These are phyloP conservation scores for Florisuga fusca DNA, from an alignment of 2,797 vertebrate species.

Conservation along the genomic window DNA sequence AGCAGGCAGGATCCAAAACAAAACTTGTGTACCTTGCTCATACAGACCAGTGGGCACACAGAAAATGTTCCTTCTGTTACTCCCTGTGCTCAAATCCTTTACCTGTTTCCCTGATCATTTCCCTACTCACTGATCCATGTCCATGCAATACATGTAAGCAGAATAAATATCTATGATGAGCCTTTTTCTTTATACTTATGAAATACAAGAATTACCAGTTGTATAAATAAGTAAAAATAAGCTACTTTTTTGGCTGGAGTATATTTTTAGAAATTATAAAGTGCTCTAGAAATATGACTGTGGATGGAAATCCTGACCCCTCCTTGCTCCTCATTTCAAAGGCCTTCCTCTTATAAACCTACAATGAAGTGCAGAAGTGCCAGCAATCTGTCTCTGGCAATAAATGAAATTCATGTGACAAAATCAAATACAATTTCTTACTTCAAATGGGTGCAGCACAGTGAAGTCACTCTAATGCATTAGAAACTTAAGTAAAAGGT, in stretches of 20 bases:
- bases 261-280: background rate
- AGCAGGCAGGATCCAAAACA: background rate
- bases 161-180: background rate
- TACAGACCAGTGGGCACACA: background rate
- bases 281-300: background rate
- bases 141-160: background rate
- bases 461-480: background rate
- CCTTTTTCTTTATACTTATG: background rate
- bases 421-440: background rate
- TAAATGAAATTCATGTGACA: background rate
- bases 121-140: fast-evolving
- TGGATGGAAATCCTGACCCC: background rate
- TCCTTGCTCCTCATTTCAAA: background rate
- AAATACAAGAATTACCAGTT: background rate
- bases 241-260: background rate
- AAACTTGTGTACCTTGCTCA: background rate
- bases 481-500: background rate
- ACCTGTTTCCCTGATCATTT: background rate
- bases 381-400: background rate
- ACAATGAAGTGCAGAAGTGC: background rate
- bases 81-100: background rate
- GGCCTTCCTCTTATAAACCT: background rate
- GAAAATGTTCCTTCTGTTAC: background rate
- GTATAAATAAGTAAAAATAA: background rate
- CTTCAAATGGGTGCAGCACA: background rate